Evolutionary conservation across 2,797 vertebrate genomes (phyloP).

Genomic region (Pteronotus mesoamericanus): DNA sequence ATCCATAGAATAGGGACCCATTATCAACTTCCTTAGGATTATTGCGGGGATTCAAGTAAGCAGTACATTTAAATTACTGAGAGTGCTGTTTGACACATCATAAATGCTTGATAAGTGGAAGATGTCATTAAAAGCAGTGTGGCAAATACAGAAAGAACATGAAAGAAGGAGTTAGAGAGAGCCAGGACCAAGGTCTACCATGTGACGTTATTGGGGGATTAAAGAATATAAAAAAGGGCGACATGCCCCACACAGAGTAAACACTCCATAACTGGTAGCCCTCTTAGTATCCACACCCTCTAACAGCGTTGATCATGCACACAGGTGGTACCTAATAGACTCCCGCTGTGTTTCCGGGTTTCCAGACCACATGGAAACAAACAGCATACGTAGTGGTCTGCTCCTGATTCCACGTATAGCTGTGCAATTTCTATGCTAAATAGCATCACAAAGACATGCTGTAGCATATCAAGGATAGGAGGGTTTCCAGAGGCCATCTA

Average conservation of each 20-base stretch:
- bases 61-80: neutral
- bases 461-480: neutral
- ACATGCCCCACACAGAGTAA: fast-evolving
- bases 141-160: neutral
- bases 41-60: neutral
- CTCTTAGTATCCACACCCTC: neutral
- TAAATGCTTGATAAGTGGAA: neutral
- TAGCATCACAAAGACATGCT: neutral
- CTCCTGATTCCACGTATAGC: no score
- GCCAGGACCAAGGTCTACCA: neutral
- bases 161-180: neutral
- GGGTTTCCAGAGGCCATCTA: neutral
- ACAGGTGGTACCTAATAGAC: neutral
- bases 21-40: neutral
- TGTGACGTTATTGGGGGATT: neutral
- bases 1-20: neutral
- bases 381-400: neutral
- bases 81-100: neutral
- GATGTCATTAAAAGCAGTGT: neutral
- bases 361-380: neutral
- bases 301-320: fast-evolving
- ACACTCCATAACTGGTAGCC: neutral
- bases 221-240: neutral
- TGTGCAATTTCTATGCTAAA: neutral
- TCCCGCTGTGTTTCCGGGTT: neutral